Percentiles rank a stretch among this genome's conserved stretches.
Evolutionary conservation across 2,113 vertebrate genomes (phyloP).

Genomic region (Plectropomus leopardus): DNA sequence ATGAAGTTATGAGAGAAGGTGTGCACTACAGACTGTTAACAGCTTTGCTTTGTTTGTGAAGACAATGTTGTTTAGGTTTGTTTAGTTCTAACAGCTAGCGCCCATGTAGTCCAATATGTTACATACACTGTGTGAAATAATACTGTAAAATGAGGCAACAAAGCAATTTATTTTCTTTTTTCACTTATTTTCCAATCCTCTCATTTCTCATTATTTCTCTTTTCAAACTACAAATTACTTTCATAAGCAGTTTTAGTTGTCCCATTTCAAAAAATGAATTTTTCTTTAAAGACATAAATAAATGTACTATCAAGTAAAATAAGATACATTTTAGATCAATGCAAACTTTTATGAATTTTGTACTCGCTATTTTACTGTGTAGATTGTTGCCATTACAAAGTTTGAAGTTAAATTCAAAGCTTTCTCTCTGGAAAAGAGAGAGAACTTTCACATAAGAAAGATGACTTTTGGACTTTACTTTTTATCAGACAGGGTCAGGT

Average conservation of each 20-base stretch:
- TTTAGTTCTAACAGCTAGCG: no score
- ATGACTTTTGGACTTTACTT: neutral
- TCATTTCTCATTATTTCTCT: neutral
- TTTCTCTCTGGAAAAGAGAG: neutral
- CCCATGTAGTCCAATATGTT: no score
- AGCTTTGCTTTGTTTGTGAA: no score
- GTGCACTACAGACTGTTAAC: no score
- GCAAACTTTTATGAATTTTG: neutral
- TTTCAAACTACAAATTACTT: neutral
- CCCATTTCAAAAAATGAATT: no score
- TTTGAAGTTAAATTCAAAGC: neutral
- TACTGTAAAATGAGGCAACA: neutral
- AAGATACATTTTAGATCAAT: no score
- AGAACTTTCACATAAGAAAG: neutral
- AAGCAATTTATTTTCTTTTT: no score
- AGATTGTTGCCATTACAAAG: neutral
- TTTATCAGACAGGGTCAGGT: neutral
- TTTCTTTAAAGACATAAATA: no score
- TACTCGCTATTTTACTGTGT: accelerated
- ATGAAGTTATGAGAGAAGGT: no score
- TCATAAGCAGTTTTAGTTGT: neutral
- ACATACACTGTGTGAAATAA: no score
- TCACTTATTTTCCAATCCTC: neutral
- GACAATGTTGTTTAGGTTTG: no score
- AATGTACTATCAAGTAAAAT: neutral